Conservation (phyloP, 2,797 vertebrate species). For the Channallabes apus region DNA sequence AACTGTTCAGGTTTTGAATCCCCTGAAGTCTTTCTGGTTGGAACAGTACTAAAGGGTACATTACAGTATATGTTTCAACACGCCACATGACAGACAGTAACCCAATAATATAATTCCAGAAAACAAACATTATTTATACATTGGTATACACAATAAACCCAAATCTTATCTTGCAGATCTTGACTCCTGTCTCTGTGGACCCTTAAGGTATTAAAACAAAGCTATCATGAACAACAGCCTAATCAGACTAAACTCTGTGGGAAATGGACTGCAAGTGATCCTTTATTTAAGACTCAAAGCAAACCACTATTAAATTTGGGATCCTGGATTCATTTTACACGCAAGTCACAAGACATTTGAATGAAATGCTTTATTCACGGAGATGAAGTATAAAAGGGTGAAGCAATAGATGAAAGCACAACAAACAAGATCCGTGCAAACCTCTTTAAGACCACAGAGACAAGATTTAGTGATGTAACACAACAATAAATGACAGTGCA, state of each 20-base stretch:
- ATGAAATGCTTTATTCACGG: slow-evolving; percentile 64
- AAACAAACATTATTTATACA: slow-evolving; percentile 7
- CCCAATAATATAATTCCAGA: background rate
- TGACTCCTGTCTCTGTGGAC: slow-evolving; percentile 1
- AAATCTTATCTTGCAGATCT: slow-evolving; percentile 12
- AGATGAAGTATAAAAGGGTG: slow-evolving; percentile 54
- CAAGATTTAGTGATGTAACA: background rate
- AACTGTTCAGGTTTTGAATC: background rate
- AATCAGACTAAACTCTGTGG: slow-evolving; percentile 58
- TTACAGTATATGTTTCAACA: background rate
- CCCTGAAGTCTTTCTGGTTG: background rate
- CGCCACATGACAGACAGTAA: background rate
- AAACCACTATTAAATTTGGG: slow-evolving; percentile 60
- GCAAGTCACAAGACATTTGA: slow-evolving; percentile 73
- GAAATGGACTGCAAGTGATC: slow-evolving; percentile 49
- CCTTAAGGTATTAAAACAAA: slow-evolving; percentile 36
- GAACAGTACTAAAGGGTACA: no score
- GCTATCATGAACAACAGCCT: slow-evolving; percentile 51
- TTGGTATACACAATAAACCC: background rate
- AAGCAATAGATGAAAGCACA: slow-evolving; percentile 31
- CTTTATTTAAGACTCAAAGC: slow-evolving; percentile 59
- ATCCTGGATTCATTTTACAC: slow-evolving; percentile 66
- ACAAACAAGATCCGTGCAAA: background rate
- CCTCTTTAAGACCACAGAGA: background rate
- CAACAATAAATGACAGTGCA: background rate